Conservation (phyloP, 2,797 vertebrate species). For the Catostomus latipinnis region DNA sequence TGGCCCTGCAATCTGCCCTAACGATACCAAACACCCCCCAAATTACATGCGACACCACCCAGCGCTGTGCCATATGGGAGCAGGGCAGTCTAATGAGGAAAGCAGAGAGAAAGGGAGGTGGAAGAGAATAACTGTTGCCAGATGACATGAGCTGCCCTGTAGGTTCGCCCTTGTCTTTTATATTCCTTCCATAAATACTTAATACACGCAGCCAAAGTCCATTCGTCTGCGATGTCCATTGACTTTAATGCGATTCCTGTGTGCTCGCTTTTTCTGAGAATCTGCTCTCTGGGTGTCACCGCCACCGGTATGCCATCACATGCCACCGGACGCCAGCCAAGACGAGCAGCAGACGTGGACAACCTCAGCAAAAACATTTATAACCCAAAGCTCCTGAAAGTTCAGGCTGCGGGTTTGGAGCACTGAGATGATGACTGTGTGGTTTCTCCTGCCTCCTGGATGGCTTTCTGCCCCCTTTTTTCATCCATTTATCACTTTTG, state of each 20-base stretch:
- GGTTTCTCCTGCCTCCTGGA: slow-evolving; percentile 47
- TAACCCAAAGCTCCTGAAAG: slow-evolving; percentile 29
- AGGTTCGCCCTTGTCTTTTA: slow-evolving; percentile 36
- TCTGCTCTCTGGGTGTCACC: slow-evolving; percentile 14
- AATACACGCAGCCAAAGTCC: slow-evolving; percentile 18
- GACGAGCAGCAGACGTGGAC: slow-evolving; percentile 36
- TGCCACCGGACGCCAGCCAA: slow-evolving; percentile 5
- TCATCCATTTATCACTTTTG: slow-evolving; percentile 61
- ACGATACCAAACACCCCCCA: slow-evolving; percentile 9
- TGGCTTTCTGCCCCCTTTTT: slow-evolving; percentile 27
- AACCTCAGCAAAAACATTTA: slow-evolving; percentile 49
- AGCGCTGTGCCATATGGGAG: slow-evolving; percentile 40
- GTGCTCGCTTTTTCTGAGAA: slow-evolving; percentile 37
- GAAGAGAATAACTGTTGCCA: slow-evolving; percentile 70
- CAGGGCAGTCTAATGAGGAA: slow-evolving; percentile 66
- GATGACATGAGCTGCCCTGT: slow-evolving; percentile 65
- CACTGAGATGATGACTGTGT: slow-evolving; percentile 19
- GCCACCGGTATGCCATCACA: slow-evolving; percentile 3
- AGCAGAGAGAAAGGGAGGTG: slow-evolving; percentile 57
- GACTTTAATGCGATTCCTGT: slow-evolving; percentile 32
- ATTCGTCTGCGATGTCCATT: slow-evolving; percentile 43
- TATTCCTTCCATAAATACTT: slow-evolving; percentile 47
- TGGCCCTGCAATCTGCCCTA: slow-evolving; percentile 43
- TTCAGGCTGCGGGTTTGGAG: slow-evolving; percentile 31
- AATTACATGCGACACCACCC: slow-evolving; percentile 43